These are phyloP conservation scores for Python bivittatus DNA, from an alignment of 2,113 vertebrate species.

Conservation along the genomic window DNA sequence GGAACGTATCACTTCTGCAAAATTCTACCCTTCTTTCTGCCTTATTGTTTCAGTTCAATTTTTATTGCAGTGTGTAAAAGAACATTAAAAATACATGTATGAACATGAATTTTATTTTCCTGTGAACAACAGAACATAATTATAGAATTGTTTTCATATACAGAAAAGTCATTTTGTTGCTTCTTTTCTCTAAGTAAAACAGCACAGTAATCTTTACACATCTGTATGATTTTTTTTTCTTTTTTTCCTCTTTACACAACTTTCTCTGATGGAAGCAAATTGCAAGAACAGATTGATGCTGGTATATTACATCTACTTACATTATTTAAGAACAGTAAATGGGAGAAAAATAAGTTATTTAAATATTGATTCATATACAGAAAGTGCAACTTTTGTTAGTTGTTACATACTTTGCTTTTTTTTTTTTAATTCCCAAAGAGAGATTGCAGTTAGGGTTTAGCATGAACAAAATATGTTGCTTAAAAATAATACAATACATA, in stretches of 20 bases:
- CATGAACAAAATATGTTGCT: slow-evolving; percentile 66
- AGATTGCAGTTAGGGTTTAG: slow-evolving; percentile 70
- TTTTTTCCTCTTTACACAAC: slow-evolving; percentile 81
- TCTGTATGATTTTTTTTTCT: slow-evolving; percentile 57
- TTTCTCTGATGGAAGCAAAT: slow-evolving; percentile 87
- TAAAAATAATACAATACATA: slow-evolving; percentile 70
- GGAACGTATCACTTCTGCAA: not conserved
- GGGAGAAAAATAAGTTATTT: slow-evolving; percentile 99
- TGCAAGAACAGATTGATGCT: slow-evolving; percentile 89
- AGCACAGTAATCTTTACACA: slow-evolving; percentile 94
- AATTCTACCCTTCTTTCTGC: not conserved
- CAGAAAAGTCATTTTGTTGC: slow-evolving; percentile 90
- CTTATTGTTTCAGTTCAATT: not conserved
- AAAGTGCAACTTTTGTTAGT: slow-evolving; percentile 95
- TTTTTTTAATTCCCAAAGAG: slow-evolving; percentile 69
- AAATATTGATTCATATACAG: slow-evolving; percentile 99
- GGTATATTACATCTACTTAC: slow-evolving; percentile 99
- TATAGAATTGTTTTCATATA: slow-evolving; percentile 95
- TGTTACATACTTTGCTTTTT: slow-evolving; percentile 88
- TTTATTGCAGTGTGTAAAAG: not conserved
- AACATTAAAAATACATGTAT: slow-evolving; percentile 30
- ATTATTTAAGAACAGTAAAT: slow-evolving; percentile 90
- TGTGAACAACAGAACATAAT: slow-evolving; percentile 90
- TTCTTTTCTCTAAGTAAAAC: slow-evolving; percentile 90
- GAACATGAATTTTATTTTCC: slow-evolving; percentile 77